These are phyloP conservation scores for Cochlearius cochlearius DNA, from an alignment of 2,113 vertebrate species.

Conservation along the genomic window DNA sequence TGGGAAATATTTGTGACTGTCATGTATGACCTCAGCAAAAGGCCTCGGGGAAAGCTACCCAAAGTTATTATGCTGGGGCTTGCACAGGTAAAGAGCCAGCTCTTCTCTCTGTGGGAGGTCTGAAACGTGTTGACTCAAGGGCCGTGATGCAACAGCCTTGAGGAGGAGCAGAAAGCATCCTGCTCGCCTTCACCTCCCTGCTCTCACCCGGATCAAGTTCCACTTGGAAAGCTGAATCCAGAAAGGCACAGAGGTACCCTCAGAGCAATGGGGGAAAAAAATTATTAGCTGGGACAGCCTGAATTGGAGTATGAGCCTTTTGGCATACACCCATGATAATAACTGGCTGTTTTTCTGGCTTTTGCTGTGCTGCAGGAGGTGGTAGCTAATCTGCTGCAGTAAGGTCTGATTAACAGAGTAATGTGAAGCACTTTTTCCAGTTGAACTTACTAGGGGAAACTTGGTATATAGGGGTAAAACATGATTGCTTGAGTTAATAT, in stretches of 20 bases:
- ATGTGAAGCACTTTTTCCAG: not conserved
- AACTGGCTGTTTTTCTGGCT: not conserved
- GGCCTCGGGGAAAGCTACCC: not conserved
- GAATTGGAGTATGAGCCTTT: not conserved
- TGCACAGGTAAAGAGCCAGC: not conserved
- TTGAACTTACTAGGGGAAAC: not conserved
- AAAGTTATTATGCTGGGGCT: not conserved
- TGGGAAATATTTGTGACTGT: slow-evolving; percentile 16
- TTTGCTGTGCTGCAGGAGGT: not conserved
- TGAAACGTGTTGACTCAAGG: slow-evolving; percentile 26
- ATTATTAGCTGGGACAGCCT: not conserved
- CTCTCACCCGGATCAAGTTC: not conserved
- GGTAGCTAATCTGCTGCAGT: not conserved
- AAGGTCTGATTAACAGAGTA: not conserved
- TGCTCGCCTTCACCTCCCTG: not conserved
- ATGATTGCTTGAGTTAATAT: not conserved
- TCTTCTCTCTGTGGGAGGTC: slow-evolving; percentile 37
- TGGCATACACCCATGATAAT: not conserved
- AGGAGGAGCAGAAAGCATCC: not conserved
- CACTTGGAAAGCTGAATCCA: not conserved
- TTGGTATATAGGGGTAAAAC: not conserved
- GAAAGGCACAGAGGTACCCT: not conserved
- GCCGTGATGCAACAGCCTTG: not conserved
- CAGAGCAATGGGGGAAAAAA: not conserved
- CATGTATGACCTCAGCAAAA: not conserved